Evolutionary conservation across 2,888 invertebrate genomes (phyloP).

Genomic region (Dynastes hyllus): DNA sequence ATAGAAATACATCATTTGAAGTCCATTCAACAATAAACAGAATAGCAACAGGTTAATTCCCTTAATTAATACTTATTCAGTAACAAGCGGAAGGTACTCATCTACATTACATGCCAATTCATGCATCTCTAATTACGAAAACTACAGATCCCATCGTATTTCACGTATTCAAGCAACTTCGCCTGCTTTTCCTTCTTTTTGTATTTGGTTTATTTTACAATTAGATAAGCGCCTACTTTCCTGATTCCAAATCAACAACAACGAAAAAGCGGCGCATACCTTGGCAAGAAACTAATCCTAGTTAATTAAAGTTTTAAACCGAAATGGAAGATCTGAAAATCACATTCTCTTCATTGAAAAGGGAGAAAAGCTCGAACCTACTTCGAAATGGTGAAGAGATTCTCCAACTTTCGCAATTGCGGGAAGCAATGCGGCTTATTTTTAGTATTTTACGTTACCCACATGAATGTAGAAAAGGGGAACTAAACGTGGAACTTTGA

Average conservation of each 20-base stretch:
- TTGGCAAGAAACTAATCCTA: slow-evolving; percentile 16
- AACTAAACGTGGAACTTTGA: no score
- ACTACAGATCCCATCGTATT: not conserved
- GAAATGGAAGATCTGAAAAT: slow-evolving; percentile 9
- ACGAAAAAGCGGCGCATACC: not conserved
- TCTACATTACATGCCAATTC: not conserved
- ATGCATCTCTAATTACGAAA: not conserved
- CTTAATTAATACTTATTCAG: slow-evolving; percentile 3
- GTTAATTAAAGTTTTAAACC: slow-evolving; percentile 27
- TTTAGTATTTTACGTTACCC: not conserved
- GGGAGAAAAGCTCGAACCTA: not conserved
- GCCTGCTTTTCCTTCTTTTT: not conserved
- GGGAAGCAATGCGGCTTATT: not conserved
- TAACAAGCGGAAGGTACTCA: not conserved
- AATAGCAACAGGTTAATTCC: not conserved
- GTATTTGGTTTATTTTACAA: not conserved
- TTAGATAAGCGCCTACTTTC: not conserved
- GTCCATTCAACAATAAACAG: not conserved
- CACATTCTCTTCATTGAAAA: not conserved
- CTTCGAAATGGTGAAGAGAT: not conserved
- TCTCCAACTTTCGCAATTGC: slow-evolving; percentile 11
- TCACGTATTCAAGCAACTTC: not conserved
- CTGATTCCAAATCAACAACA: not conserved
- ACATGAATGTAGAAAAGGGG: no score
- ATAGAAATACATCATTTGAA: no score